Conservation (phyloP, 2,113 vertebrate genomes). For the Menidia beryllina region DNA sequence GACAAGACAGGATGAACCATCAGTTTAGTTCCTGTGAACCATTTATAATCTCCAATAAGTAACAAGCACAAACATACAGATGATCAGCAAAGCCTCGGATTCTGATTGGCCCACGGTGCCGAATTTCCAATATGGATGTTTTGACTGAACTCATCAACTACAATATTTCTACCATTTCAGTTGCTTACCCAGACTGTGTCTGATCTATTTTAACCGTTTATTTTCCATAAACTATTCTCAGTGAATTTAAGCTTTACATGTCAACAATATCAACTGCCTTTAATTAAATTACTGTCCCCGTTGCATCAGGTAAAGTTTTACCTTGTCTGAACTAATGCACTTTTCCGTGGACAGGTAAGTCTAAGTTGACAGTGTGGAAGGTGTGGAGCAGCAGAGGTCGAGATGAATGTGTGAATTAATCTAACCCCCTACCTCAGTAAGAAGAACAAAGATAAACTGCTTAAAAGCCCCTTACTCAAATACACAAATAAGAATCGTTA, state of each 20-base stretch:
- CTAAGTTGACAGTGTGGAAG: constrained; percentile 11
- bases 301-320: constrained; percentile 15
- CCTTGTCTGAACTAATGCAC: neutral
- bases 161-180: neutral
- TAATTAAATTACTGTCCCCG: neutral
- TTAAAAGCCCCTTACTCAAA: constrained; percentile 16
- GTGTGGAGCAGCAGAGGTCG: neutral
- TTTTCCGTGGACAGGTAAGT: constrained; percentile 14
- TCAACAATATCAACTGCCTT: neutral
- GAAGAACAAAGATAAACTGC: constrained; percentile 4
- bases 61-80: constrained; percentile 10
- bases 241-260: too few species aligned
- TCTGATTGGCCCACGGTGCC: constrained; percentile 15
- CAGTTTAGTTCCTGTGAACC: constrained; percentile 38
- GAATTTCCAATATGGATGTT: constrained; percentile 5
- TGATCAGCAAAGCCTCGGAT: constrained; percentile 1
- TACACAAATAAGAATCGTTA: constrained; percentile 8
- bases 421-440: constrained; percentile 4
- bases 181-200: neutral
- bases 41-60: constrained; percentile 47
- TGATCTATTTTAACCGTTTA: neutral
- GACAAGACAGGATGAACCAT: constrained; percentile 46
- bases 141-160: neutral
- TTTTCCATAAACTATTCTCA: too few species aligned
- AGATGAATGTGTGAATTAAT: neutral